Base-by-base conservation (phyloP, 2,113 vertebrate species). In the Hassar affinis region DNA sequence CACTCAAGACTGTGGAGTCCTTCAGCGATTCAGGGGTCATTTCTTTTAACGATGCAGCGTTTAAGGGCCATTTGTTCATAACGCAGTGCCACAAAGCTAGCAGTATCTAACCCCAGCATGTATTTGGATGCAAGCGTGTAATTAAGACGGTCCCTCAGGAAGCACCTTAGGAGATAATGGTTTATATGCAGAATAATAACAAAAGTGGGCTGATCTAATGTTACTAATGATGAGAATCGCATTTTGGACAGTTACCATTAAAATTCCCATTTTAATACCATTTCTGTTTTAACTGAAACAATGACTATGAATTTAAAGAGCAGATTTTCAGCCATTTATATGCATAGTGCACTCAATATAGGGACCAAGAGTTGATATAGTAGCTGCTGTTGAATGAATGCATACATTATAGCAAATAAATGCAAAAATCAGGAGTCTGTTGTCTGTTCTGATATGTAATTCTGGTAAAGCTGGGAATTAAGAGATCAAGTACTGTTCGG, bases 31-130 rank as follows among this genome's bases (percentile, higher is more conserved):
- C 64, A 10, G 10, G 1, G 33, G 64, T 68, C 64, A 20, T 68
- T 68, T 42, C 33, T 68, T 68, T 68, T 68, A 45, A 71, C 0
- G 68, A 71, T 20, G 20, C 7, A 22, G 30, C 22, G 6, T 38
- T 81, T 71, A 54, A n/a, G 51, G 51, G n/a, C 22, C 68, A 7
- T 79, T 72, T 79, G 25, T 25, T 66, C 56, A 20, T 84, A 59
- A 42, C 77, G 81, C 59, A 57, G 51, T 30, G 66, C 45, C 22
- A n/a, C 38, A 83, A 59, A 57, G 38, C 64, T 77, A 49, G 35
- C 38, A 6, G 33, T 62, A 72, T 82, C 47, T 64, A 72, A 74
- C 35, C 61, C 62, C 11, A 82, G 64, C 15, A 59, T 38, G n/a
- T 78, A 52, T 71, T 59, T 33, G 33, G 72, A 72, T 51, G 38